Conservation (phyloP, 2,888 invertebrate genomes). For the Epistrophe eligans region DNA sequence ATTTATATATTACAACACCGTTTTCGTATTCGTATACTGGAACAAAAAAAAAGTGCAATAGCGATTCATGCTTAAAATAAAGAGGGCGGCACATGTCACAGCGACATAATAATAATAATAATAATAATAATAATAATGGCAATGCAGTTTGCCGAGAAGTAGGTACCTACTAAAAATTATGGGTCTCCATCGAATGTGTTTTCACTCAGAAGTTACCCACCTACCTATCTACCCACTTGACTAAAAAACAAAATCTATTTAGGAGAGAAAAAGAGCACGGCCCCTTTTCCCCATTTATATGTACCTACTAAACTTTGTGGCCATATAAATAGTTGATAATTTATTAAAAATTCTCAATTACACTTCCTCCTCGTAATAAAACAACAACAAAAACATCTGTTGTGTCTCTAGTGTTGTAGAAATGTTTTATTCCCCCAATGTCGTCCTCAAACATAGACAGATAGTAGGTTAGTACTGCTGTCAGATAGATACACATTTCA, state of each 20-base stretch:
- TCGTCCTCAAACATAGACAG: slow-evolving; percentile 48
- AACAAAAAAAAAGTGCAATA: not conserved
- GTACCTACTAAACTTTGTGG: not conserved
- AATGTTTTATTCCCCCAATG: slow-evolving; percentile 45
- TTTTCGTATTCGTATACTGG: not conserved
- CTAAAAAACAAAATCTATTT: slow-evolving; percentile 31
- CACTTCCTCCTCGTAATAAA: slow-evolving; percentile 18
- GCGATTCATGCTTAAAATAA: not conserved
- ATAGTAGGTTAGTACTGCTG: slow-evolving; percentile 42
- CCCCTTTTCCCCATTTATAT: slow-evolving; percentile 1
- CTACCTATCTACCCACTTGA: slow-evolving; percentile 13
- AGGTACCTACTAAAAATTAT: not conserved
- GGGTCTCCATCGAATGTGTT: not conserved
- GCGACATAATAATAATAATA: not conserved
- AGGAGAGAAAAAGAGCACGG: not conserved
- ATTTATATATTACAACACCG: slow-evolving; percentile 3
- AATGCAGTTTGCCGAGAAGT: slow-evolving; percentile 3
- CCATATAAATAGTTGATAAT: slow-evolving; percentile 15
- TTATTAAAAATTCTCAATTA: slow-evolving; percentile 32
- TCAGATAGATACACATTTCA: slow-evolving; percentile 2
- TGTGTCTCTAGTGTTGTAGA: slow-evolving; percentile 7
- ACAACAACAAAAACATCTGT: not conserved
- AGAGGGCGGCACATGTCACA: slow-evolving; percentile 30
- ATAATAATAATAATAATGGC: not conserved
- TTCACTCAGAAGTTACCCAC: slow-evolving; percentile 10